Evolutionary conservation across 2,888 invertebrate genomes (phyloP).

Genomic region (Agapostemon virescens): DNA sequence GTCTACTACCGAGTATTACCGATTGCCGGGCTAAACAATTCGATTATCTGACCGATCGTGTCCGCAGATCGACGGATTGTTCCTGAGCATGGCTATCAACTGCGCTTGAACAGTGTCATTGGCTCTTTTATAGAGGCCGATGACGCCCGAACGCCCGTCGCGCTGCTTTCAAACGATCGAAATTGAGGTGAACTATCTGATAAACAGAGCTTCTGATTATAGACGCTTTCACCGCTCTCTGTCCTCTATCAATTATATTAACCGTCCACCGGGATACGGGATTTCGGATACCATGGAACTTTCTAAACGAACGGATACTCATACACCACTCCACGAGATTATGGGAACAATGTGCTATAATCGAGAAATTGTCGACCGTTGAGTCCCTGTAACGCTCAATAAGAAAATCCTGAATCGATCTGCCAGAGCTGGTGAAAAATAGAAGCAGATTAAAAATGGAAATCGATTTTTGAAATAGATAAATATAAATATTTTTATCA

Average conservation of each 20-base stretch:
- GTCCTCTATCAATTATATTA: neutral
- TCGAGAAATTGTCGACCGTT: neutral
- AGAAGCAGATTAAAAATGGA: too few species aligned
- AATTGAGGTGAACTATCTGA: neutral
- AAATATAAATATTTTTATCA: too few species aligned
- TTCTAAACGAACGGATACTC: neutral
- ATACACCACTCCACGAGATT: neutral
- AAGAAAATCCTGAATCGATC: neutral
- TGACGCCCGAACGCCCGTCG: neutral
- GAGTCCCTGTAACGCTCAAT: neutral
- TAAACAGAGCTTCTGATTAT: neutral
- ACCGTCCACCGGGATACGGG: neutral
- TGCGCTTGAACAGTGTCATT: constrained; percentile 36
- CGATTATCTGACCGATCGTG: constrained; percentile 64
- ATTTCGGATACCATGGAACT: neutral
- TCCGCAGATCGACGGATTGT: constrained; percentile 52
- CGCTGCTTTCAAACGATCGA: neutral
- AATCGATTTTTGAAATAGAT: too few species aligned
- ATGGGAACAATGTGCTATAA: neutral
- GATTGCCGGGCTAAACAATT: constrained; percentile 72
- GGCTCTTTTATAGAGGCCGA: constrained; percentile 22
- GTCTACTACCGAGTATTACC: constrained; percentile 54
- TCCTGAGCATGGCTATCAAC: constrained; percentile 32
- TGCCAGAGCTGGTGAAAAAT: too few species aligned
- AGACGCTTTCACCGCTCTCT: neutral